A percentile compares a stretch with the other conserved stretches of the same genome.
Conservation (phyloP, 1,140 invertebrate species). For the Drosophila repleta region DNA sequence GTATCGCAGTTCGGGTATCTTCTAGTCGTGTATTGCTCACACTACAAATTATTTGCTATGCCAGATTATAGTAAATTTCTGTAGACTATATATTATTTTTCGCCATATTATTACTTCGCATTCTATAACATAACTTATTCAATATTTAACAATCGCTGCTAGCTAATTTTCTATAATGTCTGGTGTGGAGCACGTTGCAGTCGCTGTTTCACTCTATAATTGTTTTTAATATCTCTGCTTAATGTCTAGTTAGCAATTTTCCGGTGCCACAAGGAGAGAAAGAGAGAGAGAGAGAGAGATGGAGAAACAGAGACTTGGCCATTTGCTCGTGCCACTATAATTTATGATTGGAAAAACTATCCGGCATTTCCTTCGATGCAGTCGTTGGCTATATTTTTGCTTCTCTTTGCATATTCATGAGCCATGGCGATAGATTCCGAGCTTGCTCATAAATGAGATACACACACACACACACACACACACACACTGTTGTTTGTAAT, state of each 20-base stretch:
- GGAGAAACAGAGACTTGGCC: slow-evolving; percentile 14
- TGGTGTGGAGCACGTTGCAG: too few relatives aligned
- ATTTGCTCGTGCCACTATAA: slow-evolving; percentile 29
- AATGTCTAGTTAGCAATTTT: slow-evolving; percentile 38
- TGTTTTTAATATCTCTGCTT: slow-evolving; percentile 42
- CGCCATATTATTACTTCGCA: too few relatives aligned
- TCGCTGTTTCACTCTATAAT: slow-evolving; percentile 27
- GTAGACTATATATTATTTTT: too few relatives aligned
- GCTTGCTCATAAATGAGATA: slow-evolving; percentile 31
- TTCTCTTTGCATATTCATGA: slow-evolving; percentile 64
- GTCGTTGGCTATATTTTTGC: slow-evolving; percentile 25
- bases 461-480: not conserved
- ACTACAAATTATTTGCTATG: too few relatives aligned
- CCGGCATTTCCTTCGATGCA: slow-evolving; percentile 54
- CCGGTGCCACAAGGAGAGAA: slow-evolving; percentile 22
- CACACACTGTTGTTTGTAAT: slow-evolving; percentile 47
- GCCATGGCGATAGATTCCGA: slow-evolving; percentile 28
- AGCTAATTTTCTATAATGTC: too few relatives aligned
- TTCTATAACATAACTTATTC: not conserved
- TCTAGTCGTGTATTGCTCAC: too few relatives aligned
- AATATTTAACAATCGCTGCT: too few relatives aligned
- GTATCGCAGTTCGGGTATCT: too few relatives aligned
- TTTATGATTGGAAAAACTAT: slow-evolving; percentile 63
- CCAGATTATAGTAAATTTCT: too few relatives aligned
- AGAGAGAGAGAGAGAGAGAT: too few relatives aligned